Percentiles rank a stretch among this genome's conserved stretches.
These are phyloP conservation scores for Chromis chromis DNA, from an alignment of 2,797 vertebrate species.

Conservation along the genomic window DNA sequence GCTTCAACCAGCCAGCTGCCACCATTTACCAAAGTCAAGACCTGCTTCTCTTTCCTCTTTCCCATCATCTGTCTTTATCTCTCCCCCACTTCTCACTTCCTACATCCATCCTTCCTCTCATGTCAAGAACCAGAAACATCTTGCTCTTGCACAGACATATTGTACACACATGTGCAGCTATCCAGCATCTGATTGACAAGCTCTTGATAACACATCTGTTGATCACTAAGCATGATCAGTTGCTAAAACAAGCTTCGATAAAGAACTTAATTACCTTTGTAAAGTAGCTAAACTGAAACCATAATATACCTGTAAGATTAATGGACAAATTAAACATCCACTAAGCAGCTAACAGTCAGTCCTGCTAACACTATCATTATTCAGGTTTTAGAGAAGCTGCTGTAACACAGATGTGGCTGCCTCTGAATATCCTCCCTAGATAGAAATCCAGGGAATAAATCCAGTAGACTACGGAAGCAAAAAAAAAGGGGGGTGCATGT, in stretches of 20 bases:
- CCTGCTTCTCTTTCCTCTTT: constrained; percentile 42
- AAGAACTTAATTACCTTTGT: background rate
- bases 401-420: background rate
- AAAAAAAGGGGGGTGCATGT: constrained; percentile 19
- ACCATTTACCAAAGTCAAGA: constrained; percentile 29
- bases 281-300: background rate
- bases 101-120: constrained; percentile 32
- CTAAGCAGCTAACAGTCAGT: too few relatives aligned
- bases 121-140: constrained; percentile 29
- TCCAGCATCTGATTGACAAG: constrained; percentile 18
- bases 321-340: background rate
- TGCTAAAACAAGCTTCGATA: background rate
- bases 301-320: background rate
- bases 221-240: background rate
- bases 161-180: background rate
- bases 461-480: constrained; percentile 11
- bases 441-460: constrained; percentile 21
- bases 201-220: constrained; percentile 8
- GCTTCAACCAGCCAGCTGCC: constrained; percentile 18
- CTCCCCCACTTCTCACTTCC: constrained; percentile 24
- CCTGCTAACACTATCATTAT: too few relatives aligned
- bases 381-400: background rate
- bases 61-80: constrained; percentile 41
- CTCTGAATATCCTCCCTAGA: constrained; percentile 17
- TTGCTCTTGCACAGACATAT: constrained; percentile 2